A percentile compares a stretch with the other conserved stretches of the same genome.
Evolutionary conservation across 2,888 invertebrate species (phyloP).

Genomic region (Ceraclea dissimilis): DNA sequence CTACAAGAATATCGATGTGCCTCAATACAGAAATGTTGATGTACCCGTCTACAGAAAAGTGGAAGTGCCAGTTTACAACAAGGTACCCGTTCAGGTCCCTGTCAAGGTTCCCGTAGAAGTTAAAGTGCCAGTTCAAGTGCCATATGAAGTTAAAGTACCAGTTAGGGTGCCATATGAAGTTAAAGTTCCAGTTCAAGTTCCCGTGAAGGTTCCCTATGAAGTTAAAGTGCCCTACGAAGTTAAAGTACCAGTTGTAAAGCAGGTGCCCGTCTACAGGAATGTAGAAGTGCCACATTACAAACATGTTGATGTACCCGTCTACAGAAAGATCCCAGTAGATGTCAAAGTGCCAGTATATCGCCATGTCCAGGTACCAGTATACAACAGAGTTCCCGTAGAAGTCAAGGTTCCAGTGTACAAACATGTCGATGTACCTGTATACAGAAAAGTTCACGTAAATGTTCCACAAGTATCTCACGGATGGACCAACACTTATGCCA

Average conservation of each 20-base stretch:
- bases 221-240: slow-evolving; percentile 10
- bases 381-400: slow-evolving; percentile 14
- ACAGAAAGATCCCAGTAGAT: slow-evolving; percentile 10
- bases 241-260: slow-evolving; percentile 9
- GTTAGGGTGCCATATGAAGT: neutral
- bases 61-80: slow-evolving; percentile 9
- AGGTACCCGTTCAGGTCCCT: slow-evolving; percentile 9
- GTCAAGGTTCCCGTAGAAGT: slow-evolving; percentile 7
- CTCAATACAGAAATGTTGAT: slow-evolving; percentile 8
- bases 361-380: slow-evolving; percentile 10
- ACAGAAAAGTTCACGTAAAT: slow-evolving; percentile 4
- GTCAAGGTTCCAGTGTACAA: slow-evolving; percentile 17
- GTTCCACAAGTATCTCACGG: neutral
- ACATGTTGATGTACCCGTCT: slow-evolving; percentile 10
- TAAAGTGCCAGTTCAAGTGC: slow-evolving; percentile 7
- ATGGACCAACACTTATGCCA: neutral
- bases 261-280: slow-evolving; percentile 10
- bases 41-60: slow-evolving; percentile 11
- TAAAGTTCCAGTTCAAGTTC: neutral
- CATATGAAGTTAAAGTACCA: slow-evolving; percentile 7
- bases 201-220: neutral
- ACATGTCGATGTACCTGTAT: slow-evolving; percentile 11
- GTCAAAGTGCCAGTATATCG: slow-evolving; percentile 10
- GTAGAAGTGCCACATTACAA: slow-evolving; percentile 12
- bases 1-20: slow-evolving; percentile 7